These are phyloP conservation scores for Zelostemma sp. DNA, from an alignment of 1,140 invertebrate species.

Conservation along the genomic window DNA sequence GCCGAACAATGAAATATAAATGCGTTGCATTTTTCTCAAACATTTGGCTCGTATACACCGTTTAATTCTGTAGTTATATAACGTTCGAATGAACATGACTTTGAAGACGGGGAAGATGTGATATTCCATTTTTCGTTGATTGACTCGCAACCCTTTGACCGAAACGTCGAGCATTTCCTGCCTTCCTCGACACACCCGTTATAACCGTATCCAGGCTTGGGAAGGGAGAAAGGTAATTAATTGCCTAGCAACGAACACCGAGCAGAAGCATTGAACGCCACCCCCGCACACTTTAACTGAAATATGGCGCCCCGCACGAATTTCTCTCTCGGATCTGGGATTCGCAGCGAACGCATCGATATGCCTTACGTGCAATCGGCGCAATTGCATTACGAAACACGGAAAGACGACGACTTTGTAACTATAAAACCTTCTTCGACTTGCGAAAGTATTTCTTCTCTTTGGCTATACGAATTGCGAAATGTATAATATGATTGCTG, in stretches of 20 bases:
- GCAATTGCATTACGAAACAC: slow-evolving; percentile 18
- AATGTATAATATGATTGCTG: no score
- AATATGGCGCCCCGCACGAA: slow-evolving; percentile 65
- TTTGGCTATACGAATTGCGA: no score
- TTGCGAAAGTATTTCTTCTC: no score
- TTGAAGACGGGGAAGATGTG: background rate
- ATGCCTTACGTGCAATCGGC: slow-evolving; percentile 52
- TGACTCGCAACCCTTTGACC: slow-evolving; percentile 44
- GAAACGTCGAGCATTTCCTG: slow-evolving; percentile 38
- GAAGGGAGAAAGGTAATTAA: slow-evolving; percentile 71
- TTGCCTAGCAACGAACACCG: slow-evolving; percentile 68
- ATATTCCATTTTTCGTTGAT: slow-evolving; percentile 32
- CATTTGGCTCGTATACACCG: no score
- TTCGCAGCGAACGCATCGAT: slow-evolving; percentile 46
- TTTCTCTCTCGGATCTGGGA: slow-evolving; percentile 49
- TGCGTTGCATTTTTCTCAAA: no score
- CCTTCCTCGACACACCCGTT: slow-evolving; percentile 61
- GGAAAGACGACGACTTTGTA: background rate
- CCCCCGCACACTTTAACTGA: slow-evolving; percentile 64
- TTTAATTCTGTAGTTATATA: no score
- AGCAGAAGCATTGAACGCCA: slow-evolving; percentile 65
- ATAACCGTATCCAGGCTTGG: slow-evolving; percentile 60
- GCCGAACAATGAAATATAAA: no score
- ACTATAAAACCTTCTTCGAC: no score
- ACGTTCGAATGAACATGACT: no score